Percentiles rank a stretch among this genome's conserved stretches.
Conservation (phyloP, 2,797 vertebrate species). For the Myotis daubentonii region DNA sequence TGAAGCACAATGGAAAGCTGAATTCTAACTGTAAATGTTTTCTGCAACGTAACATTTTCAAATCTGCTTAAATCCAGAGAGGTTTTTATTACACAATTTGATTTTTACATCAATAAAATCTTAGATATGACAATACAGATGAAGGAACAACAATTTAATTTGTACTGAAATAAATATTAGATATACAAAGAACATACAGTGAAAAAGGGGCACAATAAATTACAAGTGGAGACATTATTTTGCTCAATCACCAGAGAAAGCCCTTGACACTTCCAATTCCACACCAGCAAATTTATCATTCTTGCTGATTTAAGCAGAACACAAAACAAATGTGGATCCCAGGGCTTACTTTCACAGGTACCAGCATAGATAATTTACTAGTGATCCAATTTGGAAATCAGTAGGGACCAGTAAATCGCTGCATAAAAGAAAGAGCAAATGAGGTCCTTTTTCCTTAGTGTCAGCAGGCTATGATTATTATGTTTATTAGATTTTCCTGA, state of each 20-base stretch:
- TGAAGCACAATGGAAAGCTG: conserved; percentile 41
- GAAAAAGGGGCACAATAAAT: conserved; percentile 86
- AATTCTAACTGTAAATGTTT: conserved; percentile 61
- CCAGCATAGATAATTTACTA: conserved; percentile 88
- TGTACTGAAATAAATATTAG: conserved; percentile 87
- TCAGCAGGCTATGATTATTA: conserved; percentile 90
- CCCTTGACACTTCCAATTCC: conserved; percentile 89
- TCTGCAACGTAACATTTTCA: conserved; percentile 73
- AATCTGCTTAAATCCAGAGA: conserved; percentile 78
- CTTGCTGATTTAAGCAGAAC: conserved; percentile 91
- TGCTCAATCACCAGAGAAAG: conserved; percentile 84
- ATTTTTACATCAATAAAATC: conserved; percentile 85
- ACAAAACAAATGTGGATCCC: conserved; percentile 88
- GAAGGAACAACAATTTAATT: conserved; percentile 85
- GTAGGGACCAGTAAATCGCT: conserved; percentile 87
- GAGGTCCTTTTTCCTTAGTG: conserved; percentile 89
- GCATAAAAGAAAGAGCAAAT: conserved; percentile 88
- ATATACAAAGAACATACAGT: conserved; percentile 84
- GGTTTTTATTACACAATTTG: conserved; percentile 69
- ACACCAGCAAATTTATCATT: conserved; percentile 88
- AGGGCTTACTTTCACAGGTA: conserved; percentile 87
- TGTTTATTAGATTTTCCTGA: conserved; percentile 91
- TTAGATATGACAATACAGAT: conserved; percentile 82
- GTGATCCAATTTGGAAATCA: conserved; percentile 91
- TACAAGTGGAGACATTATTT: conserved; percentile 84